Conservation (phyloP, 2,888 invertebrate species). For the Sycophila texana region DNA sequence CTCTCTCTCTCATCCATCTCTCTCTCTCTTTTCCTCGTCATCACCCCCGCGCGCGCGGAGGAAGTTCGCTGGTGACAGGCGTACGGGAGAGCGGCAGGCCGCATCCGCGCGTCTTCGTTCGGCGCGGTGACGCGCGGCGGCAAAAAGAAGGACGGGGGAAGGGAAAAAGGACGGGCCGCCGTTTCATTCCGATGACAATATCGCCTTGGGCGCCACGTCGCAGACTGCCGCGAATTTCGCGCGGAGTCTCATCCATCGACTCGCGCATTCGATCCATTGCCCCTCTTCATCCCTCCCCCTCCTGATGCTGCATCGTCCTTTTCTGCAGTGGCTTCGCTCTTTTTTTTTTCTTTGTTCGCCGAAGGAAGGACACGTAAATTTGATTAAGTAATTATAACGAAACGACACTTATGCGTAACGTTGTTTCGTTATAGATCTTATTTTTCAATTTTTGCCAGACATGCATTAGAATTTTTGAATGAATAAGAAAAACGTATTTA, state of each 20-base stretch:
- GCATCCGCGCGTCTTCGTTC: slow-evolving; percentile 29
- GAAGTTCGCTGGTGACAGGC: slow-evolving; percentile 65
- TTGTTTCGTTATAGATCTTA: neutral
- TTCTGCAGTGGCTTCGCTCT: slow-evolving; percentile 23
- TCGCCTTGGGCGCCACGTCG: slow-evolving; percentile 72
- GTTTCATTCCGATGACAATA: slow-evolving; percentile 73
- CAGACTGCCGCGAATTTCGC: slow-evolving; percentile 68
- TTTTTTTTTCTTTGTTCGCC: slow-evolving; percentile 4
- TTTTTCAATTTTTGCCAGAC: slow-evolving; percentile 4
- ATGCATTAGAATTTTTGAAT: neutral
- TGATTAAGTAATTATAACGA: too few species aligned
- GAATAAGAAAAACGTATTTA: too few species aligned
- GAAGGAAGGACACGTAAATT: neutral
- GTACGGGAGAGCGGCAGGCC: slow-evolving; percentile 35
- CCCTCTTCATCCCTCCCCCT: neutral
- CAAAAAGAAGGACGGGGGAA: slow-evolving; percentile 45
- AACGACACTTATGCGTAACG: too few species aligned
- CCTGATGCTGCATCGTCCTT: neutral
- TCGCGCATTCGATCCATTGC: slow-evolving; percentile 48
- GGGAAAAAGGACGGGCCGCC: slow-evolving; percentile 41
- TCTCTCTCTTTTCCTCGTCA: neutral
- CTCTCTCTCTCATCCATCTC: neutral
- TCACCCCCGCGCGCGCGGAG: slow-evolving; percentile 20
- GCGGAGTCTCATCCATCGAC: slow-evolving; percentile 15
- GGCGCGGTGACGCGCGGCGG: slow-evolving; percentile 53